phyloP scores from a whole-genome alignment of 2,113 vertebrate genomes.

The Psophia crepitans region DNA sequence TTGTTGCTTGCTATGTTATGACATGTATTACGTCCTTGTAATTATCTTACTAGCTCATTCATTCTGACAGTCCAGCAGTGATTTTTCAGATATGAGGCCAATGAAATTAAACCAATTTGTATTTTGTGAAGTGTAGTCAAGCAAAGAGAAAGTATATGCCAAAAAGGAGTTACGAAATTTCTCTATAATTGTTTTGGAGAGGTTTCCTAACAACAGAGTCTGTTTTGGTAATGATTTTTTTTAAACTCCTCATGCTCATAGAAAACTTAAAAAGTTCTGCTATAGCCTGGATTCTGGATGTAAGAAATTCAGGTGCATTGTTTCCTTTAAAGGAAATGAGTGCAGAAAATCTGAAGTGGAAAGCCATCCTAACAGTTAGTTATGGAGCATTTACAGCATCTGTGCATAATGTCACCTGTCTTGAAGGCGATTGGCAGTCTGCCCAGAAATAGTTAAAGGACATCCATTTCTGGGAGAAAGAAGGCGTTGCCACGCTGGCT shows the following conservation, averaged over 20 bases:
- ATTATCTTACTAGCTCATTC: not conserved
- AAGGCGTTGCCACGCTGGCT: not conserved
- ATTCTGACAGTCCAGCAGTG: not conserved
- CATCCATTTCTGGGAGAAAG: not conserved
- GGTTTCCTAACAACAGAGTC: not conserved
- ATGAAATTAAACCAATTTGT: not conserved
- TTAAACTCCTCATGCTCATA: not conserved
- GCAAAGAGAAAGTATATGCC: not conserved
- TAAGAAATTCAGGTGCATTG: not conserved
- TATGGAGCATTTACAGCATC: not conserved
- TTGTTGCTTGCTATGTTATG: not conserved
- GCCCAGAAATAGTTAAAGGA: not conserved
- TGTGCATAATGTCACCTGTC: not conserved
- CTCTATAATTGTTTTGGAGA: not conserved
- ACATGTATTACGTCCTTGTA: not conserved
- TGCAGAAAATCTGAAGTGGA: not conserved
- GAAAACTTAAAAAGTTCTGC: not conserved
- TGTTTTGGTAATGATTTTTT: not conserved
- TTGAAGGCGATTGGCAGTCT: not conserved
- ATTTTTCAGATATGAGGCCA: not conserved
- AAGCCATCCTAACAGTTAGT: not conserved
- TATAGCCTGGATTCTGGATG: not conserved
- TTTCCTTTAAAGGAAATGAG: not conserved
- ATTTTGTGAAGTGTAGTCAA: not conserved
- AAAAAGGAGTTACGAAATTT: not conserved